A percentile compares a stretch with the other conserved stretches of the same genome.
phyloP scores from a whole-genome alignment of 2,797 vertebrate genomes.

The Pelobates cultripes region DNA sequence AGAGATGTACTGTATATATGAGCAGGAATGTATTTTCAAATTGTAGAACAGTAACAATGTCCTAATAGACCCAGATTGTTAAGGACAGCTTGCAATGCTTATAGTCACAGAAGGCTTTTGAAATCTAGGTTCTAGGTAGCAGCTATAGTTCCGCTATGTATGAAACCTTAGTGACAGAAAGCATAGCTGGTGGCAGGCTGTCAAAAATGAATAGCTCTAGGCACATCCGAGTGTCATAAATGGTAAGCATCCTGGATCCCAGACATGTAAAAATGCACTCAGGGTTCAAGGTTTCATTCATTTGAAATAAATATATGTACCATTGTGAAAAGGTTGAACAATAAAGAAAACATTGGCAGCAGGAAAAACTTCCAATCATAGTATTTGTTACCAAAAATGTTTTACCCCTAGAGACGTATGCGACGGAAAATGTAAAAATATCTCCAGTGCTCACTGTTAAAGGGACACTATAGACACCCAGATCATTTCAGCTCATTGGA shows the following conservation, averaged over 20 bases:
- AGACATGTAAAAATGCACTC: slow-evolving; percentile 32
- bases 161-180: slow-evolving; percentile 28
- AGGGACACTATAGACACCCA: too few species aligned
- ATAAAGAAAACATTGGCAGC: too few species aligned
- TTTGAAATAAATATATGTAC: background rate
- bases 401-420: too few species aligned
- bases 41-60: background rate
- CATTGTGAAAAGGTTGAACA: background rate
- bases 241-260: slow-evolving; percentile 39
- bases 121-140: background rate
- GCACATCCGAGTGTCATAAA: slow-evolving; percentile 54
- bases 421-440: too few species aligned
- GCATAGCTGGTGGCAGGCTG: slow-evolving; percentile 27
- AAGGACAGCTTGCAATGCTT: background rate
- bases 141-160: background rate
- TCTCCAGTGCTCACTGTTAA: too few species aligned
- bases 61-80: slow-evolving; percentile 4
- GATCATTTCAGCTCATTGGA: too few species aligned
- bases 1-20: background rate
- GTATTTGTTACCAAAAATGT: too few species aligned
- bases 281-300: slow-evolving; percentile 3
- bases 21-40: background rate
- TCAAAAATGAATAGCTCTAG: slow-evolving; percentile 46
- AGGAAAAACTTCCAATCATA: too few species aligned
- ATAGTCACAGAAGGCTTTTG: background rate